These are phyloP conservation scores for Maconellicoccus hirsutus DNA, from an alignment of 1,140 invertebrate genomes.

Conservation along the genomic window DNA sequence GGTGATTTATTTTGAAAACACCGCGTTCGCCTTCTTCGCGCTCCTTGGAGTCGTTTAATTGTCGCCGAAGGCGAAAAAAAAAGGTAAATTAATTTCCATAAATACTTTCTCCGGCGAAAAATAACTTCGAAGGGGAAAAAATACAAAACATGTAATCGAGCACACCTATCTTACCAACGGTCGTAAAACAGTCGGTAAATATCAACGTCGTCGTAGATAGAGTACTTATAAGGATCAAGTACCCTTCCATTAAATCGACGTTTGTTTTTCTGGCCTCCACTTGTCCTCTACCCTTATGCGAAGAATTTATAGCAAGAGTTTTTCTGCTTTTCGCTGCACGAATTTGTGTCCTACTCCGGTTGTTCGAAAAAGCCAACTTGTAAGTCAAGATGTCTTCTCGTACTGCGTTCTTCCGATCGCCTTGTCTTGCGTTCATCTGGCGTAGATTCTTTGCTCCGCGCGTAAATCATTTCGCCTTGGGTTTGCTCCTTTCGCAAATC, in stretches of 20 bases:
- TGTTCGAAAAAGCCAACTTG: neutral
- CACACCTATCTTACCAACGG: neutral
- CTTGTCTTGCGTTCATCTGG: neutral
- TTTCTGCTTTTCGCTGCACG: neutral
- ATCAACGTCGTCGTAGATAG: neutral
- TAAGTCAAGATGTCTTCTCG: neutral
- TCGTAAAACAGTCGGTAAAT: neutral
- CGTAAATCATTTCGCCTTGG: too few relatives aligned
- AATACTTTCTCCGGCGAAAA: too few relatives aligned
- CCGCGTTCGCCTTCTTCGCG: too few relatives aligned
- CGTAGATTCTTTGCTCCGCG: too few relatives aligned
- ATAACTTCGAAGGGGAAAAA: too few relatives aligned
- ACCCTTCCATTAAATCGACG: constrained; percentile 2
- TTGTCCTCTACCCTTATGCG: neutral
- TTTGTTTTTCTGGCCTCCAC: neutral
- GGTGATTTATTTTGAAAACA: neutral
- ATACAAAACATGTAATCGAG: too few relatives aligned
- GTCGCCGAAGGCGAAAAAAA: too few relatives aligned
- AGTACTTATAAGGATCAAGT: constrained; percentile 2
- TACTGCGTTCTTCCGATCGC: neutral
- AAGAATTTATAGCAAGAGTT: neutral
- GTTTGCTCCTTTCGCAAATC: too few relatives aligned
- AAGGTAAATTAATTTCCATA: too few relatives aligned
- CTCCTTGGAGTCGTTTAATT: too few relatives aligned
- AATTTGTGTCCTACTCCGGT: neutral